phyloP scores from a whole-genome alignment of 2,888 invertebrate genomes.

The Orchesellides sinensis region DNA sequence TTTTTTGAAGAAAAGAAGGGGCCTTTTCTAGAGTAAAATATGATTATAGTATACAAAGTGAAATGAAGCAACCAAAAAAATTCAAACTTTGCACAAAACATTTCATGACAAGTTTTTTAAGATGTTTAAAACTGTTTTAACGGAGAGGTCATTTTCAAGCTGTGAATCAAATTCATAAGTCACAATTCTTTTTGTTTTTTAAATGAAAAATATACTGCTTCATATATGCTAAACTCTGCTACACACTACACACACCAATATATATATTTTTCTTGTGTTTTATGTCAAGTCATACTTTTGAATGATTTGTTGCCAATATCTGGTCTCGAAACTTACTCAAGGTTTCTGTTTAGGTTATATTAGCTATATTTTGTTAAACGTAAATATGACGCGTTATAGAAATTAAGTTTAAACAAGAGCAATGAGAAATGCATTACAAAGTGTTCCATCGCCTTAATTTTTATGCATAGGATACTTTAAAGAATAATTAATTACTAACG shows the following conservation, averaged over 20 bases:
- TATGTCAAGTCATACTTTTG: conserved; percentile 50
- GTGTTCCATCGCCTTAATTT: conserved; percentile 8
- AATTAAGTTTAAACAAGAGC: not conserved
- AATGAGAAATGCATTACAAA: conserved; percentile 15
- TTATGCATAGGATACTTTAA: not conserved
- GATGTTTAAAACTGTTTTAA: not conserved
- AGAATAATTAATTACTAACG: not conserved
- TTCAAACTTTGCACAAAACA: not conserved
- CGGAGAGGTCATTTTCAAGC: not conserved
- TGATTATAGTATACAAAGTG: not conserved
- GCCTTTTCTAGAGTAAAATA: not conserved
- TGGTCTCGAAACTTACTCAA: conserved; percentile 49
- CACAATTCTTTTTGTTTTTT: conserved; percentile 34
- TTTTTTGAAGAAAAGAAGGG: conserved; percentile 21
- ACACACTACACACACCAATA: not conserved
- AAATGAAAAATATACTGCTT: not conserved
- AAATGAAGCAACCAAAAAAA: not conserved
- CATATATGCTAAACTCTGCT: not conserved
- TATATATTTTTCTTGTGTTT: conserved; percentile 2
- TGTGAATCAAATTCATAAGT: conserved; percentile 57
- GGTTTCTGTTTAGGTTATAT: conserved; percentile 12
- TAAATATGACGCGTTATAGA: no score
- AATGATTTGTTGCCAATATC: conserved; percentile 61
- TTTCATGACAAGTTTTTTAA: not conserved
- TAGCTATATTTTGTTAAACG: conserved; percentile 3